Base-by-base conservation (phyloP, 2,888 invertebrate genomes). In the Hoplodrina blanda region DNA sequence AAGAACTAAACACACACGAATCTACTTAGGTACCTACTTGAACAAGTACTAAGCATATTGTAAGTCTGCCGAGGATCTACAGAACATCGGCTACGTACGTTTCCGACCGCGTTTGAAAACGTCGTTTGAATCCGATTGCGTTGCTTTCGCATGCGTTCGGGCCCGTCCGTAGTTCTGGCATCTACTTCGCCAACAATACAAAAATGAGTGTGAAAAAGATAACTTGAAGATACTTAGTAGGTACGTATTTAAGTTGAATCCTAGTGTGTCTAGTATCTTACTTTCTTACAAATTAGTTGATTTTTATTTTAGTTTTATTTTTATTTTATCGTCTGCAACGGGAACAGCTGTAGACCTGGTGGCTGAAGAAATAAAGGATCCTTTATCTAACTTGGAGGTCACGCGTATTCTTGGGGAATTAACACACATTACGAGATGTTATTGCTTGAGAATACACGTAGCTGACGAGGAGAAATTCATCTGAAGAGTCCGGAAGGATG, bases 371-470 rank as follows among this genome's bases (percentile, higher is more conserved):
- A 65, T 50, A 81, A 88, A 87, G 76, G 77, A 4, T 15, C 41
- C 57, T 77, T 68, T 86, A 84, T 66, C 66, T 78, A 87, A 97
- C 97, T 97, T 97, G 98, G 97, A 98, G 98, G 98, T 98, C 98
- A 98, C 98, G 98, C 97, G 99, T 99, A 99, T 99, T 98, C 98
- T 99, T 98, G 98, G 98, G 98, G 98, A 98, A 98, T 98, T 98
- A 98, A 98, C 98, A 98, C 98, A 98, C 97, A 97, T 97, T 97
- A 95, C 94, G 97, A 97, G 98, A 97, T 98, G 99, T 99, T 99
- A 99, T 99, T 99, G 99, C 99, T 99, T 99, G 98, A 99, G 99
- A 99, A 99, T 99, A 99, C 99, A 99, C 99, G 99, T 99, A 98
- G 98, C 98, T 98, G 97, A 98, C 97, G 97, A 97, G 98, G 96